Percentiles rank a stretch among this genome's conserved stretches.
These are phyloP conservation scores for Platypus cylindrus DNA, from an alignment of 2,888 invertebrate species.

Conservation along the genomic window DNA sequence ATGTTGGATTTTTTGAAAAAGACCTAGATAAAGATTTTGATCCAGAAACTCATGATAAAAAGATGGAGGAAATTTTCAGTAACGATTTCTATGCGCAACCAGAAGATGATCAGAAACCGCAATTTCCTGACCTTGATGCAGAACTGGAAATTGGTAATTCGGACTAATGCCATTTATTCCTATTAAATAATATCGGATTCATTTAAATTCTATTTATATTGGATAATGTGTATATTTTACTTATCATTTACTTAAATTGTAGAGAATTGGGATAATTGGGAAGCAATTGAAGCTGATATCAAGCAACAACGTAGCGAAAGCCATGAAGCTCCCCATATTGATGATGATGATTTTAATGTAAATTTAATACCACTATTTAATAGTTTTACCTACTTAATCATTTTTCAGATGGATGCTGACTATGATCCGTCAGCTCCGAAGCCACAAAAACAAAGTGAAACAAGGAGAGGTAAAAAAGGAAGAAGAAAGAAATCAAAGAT, in stretches of 20 bases:
- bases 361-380: conserved; percentile 5
- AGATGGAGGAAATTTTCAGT: conserved; percentile 78
- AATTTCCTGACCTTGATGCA: conserved; percentile 69
- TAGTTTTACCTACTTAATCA: conserved; percentile 4
- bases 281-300: conserved; percentile 13
- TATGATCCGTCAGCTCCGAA: conserved; percentile 50
- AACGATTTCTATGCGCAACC: conserved; percentile 73
- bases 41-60: conserved; percentile 72
- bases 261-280: conserved; percentile 59
- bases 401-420: conserved; percentile 74
- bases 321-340: conserved; percentile 50
- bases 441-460: conserved; percentile 45
- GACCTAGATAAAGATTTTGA: conserved; percentile 88
- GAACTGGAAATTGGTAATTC: conserved; percentile 48
- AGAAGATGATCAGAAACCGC: conserved; percentile 64
- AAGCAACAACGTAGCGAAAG: conserved; percentile 5
- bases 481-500: conserved; percentile 59
- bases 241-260: conserved; percentile 20
- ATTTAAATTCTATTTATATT: no score
- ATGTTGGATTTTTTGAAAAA: conserved; percentile 43
- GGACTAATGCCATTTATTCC: no score
- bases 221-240: no score
- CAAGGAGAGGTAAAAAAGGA: conserved; percentile 44
- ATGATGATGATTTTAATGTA: conserved; percentile 65
- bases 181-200: no score